Percentiles rank a stretch among this genome's conserved stretches.
Evolutionary conservation across 2,888 invertebrate species (phyloP).

Genomic region (Villa cingulata): DNA sequence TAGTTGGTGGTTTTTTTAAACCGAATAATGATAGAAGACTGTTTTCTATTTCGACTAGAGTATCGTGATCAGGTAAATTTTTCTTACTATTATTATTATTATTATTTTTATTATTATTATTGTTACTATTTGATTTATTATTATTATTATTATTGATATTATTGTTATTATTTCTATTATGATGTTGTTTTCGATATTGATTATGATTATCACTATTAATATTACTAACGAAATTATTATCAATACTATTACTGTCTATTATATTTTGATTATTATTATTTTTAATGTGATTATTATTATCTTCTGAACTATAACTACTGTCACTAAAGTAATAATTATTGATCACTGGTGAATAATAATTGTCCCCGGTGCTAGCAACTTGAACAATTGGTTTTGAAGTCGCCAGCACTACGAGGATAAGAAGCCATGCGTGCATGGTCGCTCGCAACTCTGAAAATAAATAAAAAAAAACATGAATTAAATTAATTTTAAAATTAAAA

Average conservation of each 20-base stretch:
- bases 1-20: slow-evolving; percentile 35
- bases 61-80: slow-evolving; percentile 30
- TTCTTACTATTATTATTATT: slow-evolving; percentile 12
- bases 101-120: slow-evolving; percentile 14
- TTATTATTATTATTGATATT: slow-evolving; percentile 7
- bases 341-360: slow-evolving; percentile 22
- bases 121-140: slow-evolving; percentile 13
- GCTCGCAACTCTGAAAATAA: slow-evolving; percentile 37
- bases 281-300: slow-evolving; percentile 1
- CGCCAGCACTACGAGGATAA: slow-evolving; percentile 39
- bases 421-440: slow-evolving; percentile 39
- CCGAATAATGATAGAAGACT: slow-evolving; percentile 35
- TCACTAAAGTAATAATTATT: slow-evolving; percentile 16
- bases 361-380: slow-evolving; percentile 39
- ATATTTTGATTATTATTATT: slow-evolving; percentile 3
- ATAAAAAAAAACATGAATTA: slow-evolving; percentile 20
- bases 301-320: slow-evolving; percentile 7
- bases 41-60: slow-evolving; percentile 37
- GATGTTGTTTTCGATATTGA: too few relatives aligned
- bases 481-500: neutral
- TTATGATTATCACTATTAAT: slow-evolving; percentile 1
- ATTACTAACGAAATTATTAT: slow-evolving; percentile 8
- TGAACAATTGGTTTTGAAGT: slow-evolving; percentile 36
- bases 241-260: slow-evolving; percentile 15
- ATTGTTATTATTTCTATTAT: neutral